Evolutionary conservation across 2,797 vertebrate species (phyloP).

Genomic region (Mionectes olivaceus): DNA sequence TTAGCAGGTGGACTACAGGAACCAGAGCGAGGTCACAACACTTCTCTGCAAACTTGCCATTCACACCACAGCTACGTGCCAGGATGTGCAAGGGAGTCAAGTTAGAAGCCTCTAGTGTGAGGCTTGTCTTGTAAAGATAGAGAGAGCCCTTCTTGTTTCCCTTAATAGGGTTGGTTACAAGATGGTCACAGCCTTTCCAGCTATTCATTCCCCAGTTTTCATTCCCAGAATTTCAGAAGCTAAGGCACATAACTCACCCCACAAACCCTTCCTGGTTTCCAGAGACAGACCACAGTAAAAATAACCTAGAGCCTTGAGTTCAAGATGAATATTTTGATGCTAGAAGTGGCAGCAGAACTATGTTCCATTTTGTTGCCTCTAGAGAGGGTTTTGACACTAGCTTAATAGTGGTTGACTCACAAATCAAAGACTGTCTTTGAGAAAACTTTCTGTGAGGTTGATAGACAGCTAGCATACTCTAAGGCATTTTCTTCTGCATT

Average conservation of each 20-base stretch:
- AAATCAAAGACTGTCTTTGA: constrained; percentile 59
- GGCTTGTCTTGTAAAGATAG: background rate
- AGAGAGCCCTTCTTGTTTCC: background rate
- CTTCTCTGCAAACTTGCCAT: background rate
- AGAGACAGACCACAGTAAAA: background rate
- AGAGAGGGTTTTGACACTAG: background rate
- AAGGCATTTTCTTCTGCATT: constrained; percentile 65
- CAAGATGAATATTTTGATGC: background rate
- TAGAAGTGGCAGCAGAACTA: background rate
- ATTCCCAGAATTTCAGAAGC: background rate
- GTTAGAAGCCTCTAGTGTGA: background rate
- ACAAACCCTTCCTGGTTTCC: background rate
- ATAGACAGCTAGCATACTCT: constrained; percentile 66
- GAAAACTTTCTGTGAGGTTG: constrained; percentile 47
- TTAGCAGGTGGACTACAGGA: background rate
- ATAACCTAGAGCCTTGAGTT: background rate
- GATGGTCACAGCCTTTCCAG: background rate
- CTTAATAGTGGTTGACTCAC: constrained; percentile 37
- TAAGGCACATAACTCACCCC: background rate
- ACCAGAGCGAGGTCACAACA: background rate
- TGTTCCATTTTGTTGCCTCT: background rate
- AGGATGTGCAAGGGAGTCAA: background rate
- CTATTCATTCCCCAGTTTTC: background rate
- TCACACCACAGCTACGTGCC: background rate
- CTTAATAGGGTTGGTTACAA: background rate